Evolutionary conservation across 2,113 vertebrate species (phyloP).

Genomic region (Sylvilagus bachmani): DNA sequence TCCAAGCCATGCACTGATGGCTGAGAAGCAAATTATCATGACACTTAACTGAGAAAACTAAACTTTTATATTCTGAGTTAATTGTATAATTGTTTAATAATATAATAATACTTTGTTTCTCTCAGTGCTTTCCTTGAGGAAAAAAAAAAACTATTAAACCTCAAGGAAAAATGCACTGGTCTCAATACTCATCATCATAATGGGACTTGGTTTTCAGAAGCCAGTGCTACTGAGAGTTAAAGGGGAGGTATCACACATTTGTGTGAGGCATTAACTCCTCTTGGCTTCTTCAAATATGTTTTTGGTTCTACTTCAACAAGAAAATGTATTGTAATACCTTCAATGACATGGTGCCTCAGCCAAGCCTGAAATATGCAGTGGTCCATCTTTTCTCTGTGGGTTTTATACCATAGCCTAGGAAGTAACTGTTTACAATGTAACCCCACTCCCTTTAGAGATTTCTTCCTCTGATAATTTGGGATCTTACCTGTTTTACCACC

Average conservation of each 20-base stretch:
- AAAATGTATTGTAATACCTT: neutral
- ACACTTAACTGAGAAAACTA: conserved; percentile 24
- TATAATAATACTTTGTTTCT: conserved; percentile 22
- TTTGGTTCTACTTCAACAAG: neutral
- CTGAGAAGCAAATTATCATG: conserved; percentile 19
- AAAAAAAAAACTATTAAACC: conserved; percentile 10
- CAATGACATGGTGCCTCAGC: neutral
- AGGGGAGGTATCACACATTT: neutral
- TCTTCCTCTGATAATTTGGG: conserved; percentile 58
- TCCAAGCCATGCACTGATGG: neutral
- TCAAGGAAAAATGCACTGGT: neutral
- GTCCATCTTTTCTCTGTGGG: neutral
- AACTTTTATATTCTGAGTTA: conserved; percentile 36
- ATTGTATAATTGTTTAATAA: neutral
- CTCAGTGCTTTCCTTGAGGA: conserved; percentile 19
- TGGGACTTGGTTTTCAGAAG: neutral
- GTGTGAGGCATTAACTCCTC: neutral
- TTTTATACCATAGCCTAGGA: conserved; percentile 43
- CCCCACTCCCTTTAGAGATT: conserved; percentile 21
- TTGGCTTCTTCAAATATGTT: neutral
- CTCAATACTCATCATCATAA: neutral
- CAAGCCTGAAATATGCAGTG: neutral
- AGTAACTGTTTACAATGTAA: neutral
- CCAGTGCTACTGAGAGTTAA: neutral
- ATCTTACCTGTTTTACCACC: conserved; percentile 78